Evolutionary conservation across 2,113 vertebrate genomes (phyloP), one percentile per base, ranked within the genome.

Genomic region (Globicephala melas): DNA sequence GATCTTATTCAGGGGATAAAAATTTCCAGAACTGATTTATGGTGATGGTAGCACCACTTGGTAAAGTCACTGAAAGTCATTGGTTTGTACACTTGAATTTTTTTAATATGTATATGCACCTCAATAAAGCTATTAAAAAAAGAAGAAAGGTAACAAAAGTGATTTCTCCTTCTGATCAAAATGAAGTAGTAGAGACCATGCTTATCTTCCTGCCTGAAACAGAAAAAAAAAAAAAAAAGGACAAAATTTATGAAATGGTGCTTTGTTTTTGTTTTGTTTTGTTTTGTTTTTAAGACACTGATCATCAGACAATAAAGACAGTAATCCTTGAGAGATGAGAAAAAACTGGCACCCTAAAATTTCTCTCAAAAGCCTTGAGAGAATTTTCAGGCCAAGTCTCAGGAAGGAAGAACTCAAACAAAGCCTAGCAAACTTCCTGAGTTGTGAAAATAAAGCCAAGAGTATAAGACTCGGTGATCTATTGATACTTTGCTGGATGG

Each of bases 341-440:
- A 53, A 17, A 8, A 17, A 63, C 36, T 9, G 18, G 8, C 23
- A n/a, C 1, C 6, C 28, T 60, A 12, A 5, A 33, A 0, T 58
- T 82, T 26, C 23, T 60, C 28, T 58, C 63, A 25, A 14, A 26
- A 85, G 12, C 12, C 20, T 85, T 33, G 70, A 65, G 44, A 33
- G 9, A 25, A 25, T 55, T 26, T 53, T 76, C 4, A 41, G 81
- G n/a, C 10, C 15, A 76, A 8, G 8, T 53, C 26, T 23, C 33
- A 25, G 12, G 7, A 28, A 41, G 58, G 26, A 67, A 33, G 26
- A 55, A 55, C 20, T 10, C 18, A 25, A 13, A 13, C 7, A 41
- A 76, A 76, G 20, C 8, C 6, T 55, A 10, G 12, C 4, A 26
- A 21, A 41, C 1, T 1, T 5, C 13, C 20, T 26, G 9, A 33